Evolutionary conservation across 2,113 vertebrate genomes (phyloP), one percentile per base, ranked within the genome.

Genomic region (Atlantisia rogersi): DNA sequence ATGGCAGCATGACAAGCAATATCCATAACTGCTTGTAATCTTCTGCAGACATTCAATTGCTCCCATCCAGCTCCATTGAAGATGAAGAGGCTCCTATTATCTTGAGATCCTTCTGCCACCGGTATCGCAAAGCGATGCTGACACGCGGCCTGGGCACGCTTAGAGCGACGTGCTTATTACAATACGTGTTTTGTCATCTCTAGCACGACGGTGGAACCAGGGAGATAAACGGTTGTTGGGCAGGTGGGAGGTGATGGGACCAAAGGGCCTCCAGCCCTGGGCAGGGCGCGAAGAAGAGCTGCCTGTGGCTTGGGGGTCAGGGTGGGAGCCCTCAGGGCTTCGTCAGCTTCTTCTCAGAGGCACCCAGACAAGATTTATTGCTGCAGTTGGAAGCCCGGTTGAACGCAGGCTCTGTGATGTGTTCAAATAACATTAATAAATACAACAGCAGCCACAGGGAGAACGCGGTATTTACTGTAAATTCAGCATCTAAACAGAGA

Each of bases 1-100:
- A 79, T 83, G 97, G 96, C 94, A 96, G 97, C 84, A 19, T 82
- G 97, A 95, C 97, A 95, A 94, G 97, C 75, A 79, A 93, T 84
- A 85, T 71, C 96, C 96, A 56, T 62, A 82, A 77, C 97, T 86
- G 96, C 98, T 90, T 90, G 96, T 96, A 92, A 92, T 92, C 97
- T 97, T 94, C 93, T 48, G 64, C 94, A 71, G 94, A 59, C 82
- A 12, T 82, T 80, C 92, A 28, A 52, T 40, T 55, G 86, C 95
- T 95, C 87, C 97, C 95, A 73, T 80, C 90, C 93, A 92, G 95
- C 95, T 92, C 96, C 90, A 42, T 0, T 3, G 90, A 92, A 86
- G 96, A 84, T 85, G 94, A 63, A 97, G 96, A 86, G 92, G 91
- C 60, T 87, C 55, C 96, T 93, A 59, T 97, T 96, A 92, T 90